Percentiles rank a stretch among this genome's conserved stretches.
Evolutionary conservation across 2,113 vertebrate species (phyloP).

Genomic region (Prinia subflava): DNA sequence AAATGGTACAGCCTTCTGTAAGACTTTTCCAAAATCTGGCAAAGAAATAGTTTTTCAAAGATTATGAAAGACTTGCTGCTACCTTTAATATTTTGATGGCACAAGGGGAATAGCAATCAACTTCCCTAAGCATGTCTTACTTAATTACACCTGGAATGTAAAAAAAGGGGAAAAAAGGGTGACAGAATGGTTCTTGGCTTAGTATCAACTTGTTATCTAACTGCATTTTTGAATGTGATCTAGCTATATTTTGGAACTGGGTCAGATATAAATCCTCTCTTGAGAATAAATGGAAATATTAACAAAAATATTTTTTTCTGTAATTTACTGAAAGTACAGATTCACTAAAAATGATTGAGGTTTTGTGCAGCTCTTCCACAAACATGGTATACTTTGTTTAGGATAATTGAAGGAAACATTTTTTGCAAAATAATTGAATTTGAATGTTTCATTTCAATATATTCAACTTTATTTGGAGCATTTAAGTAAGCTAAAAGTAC

Average conservation of each 20-base stretch:
- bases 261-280: not conserved
- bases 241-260: not conserved
- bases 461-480: not conserved
- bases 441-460: not conserved
- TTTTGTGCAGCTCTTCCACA: not conserved
- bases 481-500: not conserved
- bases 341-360: not conserved
- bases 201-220: not conserved
- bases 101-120: not conserved
- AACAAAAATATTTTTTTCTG: not conserved
- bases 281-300: not conserved
- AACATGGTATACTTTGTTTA: not conserved
- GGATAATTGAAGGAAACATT: not conserved
- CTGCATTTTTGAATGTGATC: not conserved
- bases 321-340: not conserved
- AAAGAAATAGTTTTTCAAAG: not conserved
- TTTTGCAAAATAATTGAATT: not conserved
- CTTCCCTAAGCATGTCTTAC: not conserved
- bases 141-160: not conserved
- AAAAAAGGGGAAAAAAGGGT: rapidly evolving
- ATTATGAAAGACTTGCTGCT: not conserved
- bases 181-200: not conserved
- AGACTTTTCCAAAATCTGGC: not conserved
- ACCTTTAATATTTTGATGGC: not conserved
- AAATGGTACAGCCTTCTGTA: not conserved